Base-by-base conservation (phyloP, 1,140 invertebrate genomes). In the Piezodorus guildinii region DNA sequence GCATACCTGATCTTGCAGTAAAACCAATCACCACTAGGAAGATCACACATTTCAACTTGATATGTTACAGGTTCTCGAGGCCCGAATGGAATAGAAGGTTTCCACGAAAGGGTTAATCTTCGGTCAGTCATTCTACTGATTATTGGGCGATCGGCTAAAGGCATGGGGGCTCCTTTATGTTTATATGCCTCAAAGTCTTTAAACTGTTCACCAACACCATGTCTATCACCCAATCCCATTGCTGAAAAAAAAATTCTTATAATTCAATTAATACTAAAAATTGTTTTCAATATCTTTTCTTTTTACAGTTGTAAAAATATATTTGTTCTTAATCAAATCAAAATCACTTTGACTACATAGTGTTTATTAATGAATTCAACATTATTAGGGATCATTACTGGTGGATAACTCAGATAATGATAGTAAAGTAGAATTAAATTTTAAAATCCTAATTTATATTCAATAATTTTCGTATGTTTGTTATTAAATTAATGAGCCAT, bases 1-100 rank as follows among this genome's bases (percentile, higher is more conserved):
- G 21, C 59, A 69, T 70, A 77, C 77, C 89, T 21, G 85, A 83
- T 64, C 86, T 81, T 0, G 86, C 83, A 0, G 87, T 88, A 68
- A 88, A n/a, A 87, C 91, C 91, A 91, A 69, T 94, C 88, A 54
- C 91, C 86, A 71, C 91, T 83, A 17, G 93, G 90, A 60, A 88
- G 78, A 71, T 93, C 88, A 71, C 85, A 86, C 87, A 94, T 95
- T 78, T 98, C 94, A 51, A 98, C 83, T 72, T 89, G 84, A 71
- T 98, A 98, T 5, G 92, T 96, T 21, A 94, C 90, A 0, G 92
- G 92, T 65, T 84, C 80, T 46, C 87, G 77, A 0, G 89, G 86
- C 30, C 83, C 84, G 64, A 85, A 79, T 0, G 90, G 87, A 27
- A 94, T 85, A 5, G 91, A 93, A 3, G 94, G 91, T 69, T 87